Evolutionary conservation across 2,888 invertebrate species (phyloP).

Genomic region (Pachycephus smyrnensis): DNA sequence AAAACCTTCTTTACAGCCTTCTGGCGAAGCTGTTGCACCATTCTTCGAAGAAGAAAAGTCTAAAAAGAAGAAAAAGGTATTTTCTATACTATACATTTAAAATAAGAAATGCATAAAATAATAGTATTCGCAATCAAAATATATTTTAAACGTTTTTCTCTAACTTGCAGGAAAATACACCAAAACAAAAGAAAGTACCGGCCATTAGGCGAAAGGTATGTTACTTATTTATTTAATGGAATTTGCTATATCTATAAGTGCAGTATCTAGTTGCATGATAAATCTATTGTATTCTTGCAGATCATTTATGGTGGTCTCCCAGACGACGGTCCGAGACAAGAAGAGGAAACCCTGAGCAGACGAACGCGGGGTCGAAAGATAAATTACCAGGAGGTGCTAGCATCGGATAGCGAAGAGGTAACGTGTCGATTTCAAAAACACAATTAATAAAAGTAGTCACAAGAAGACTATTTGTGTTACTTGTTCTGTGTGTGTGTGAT

Average conservation of each 20-base stretch:
- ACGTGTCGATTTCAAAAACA: conserved; percentile 28
- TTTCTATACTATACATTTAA: background rate
- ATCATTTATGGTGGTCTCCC: conserved; percentile 65
- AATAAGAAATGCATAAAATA: background rate
- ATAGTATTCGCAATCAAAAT: background rate
- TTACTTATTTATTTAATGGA: conserved; percentile 13
- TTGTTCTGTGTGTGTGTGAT: background rate
- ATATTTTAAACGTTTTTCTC: conserved; percentile 1
- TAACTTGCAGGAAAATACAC: conserved; percentile 31
- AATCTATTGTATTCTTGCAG: conserved; percentile 35
- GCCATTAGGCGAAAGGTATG: conserved; percentile 41
- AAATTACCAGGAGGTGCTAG: conserved; percentile 81
- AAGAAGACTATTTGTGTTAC: background rate
- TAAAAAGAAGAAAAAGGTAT: conserved; percentile 36
- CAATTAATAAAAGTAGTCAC: background rate
- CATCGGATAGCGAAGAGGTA: conserved; percentile 82
- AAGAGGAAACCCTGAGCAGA: conserved; percentile 74
- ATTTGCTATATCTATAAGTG: conserved; percentile 17
- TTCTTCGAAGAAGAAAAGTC: conserved; percentile 28
- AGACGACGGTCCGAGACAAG: conserved; percentile 59
- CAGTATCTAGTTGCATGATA: background rate
- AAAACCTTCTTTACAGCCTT: background rate
- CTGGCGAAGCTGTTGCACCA: conserved; percentile 9
- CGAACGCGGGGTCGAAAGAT: conserved; percentile 81
- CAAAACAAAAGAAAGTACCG: conserved; percentile 36